phyloP scores from a whole-genome alignment of 1,140 invertebrate species.

The Wiebesia pumilae region DNA sequence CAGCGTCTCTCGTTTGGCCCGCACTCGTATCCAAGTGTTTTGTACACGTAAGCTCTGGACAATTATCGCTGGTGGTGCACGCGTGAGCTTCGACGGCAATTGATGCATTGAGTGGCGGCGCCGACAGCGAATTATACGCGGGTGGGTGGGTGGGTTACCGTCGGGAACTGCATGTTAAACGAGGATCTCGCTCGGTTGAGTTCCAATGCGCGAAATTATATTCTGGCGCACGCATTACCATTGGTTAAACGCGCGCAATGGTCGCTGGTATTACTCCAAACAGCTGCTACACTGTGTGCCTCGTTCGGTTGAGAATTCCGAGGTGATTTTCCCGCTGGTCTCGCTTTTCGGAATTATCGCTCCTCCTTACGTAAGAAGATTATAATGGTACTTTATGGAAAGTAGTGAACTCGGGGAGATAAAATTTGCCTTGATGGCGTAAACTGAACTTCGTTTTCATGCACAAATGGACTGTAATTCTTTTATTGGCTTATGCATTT shows the following conservation, averaged over 20 bases:
- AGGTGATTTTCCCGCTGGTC: not conserved
- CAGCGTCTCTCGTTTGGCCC: not conserved
- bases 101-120: constrained; percentile 40
- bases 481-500: no score
- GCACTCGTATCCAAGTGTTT: not conserved
- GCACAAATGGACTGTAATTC: no score
- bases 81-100: constrained; percentile 30
- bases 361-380: no score
- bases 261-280: not conserved
- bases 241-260: not conserved
- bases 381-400: no score
- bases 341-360: no score
- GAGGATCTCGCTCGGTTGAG: constrained; percentile 60
- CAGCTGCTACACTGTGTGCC: no score
- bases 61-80: not conserved
- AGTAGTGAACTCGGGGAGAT: no score
- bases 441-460: no score
- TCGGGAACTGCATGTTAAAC: constrained; percentile 61
- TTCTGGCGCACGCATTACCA: constrained; percentile 32
- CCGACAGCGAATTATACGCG: constrained; percentile 63
- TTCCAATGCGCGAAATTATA: constrained; percentile 62
- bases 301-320: not conserved
- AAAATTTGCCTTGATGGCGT: no score
- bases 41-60: not conserved
- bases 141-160: constrained; percentile 59